Evolutionary conservation across 1,140 invertebrate genomes (phyloP).

Genomic region (Drosophila oshimai): DNA sequence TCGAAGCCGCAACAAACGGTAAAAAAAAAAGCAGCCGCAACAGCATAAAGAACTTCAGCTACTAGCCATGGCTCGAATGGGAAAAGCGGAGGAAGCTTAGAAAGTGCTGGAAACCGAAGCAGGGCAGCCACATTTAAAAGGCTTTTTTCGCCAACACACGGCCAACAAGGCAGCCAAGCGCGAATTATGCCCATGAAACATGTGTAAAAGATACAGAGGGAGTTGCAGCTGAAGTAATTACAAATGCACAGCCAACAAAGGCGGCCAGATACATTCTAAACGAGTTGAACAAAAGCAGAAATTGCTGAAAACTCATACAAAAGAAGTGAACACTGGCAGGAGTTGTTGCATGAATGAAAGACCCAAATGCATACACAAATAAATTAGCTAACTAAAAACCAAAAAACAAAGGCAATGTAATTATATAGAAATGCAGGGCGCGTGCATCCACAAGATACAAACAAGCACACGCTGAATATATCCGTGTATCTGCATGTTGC

Average conservation of each 20-base stretch:
- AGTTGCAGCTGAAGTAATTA: constrained; percentile 51
- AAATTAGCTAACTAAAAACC: constrained; percentile 80
- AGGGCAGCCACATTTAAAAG: constrained; percentile 42
- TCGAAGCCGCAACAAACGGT: constrained; percentile 48
- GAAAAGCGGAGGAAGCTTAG: constrained; percentile 38
- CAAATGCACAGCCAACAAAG: constrained; percentile 38
- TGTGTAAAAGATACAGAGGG: constrained; percentile 42
- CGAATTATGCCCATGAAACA: constrained; percentile 60
- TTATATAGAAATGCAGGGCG: constrained; percentile 62
- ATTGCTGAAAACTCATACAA: constrained; percentile 33
- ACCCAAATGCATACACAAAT: constrained; percentile 73
- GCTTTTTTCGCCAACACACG: constrained; percentile 10
- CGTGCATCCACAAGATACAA: constrained; percentile 52
- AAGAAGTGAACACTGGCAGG: constrained; percentile 17
- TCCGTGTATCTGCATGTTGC: not conserved
- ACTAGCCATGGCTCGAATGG: constrained; percentile 35
- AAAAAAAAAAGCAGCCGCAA: constrained; percentile 12
- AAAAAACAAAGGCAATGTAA: constrained; percentile 69
- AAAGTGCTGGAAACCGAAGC: constrained; percentile 49
- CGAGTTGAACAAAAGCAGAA: constrained; percentile 23
- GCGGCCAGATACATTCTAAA: constrained; percentile 39
- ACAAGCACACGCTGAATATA: not conserved
- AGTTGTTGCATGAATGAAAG: constrained; percentile 53
- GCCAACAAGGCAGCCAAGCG: constrained; percentile 48
- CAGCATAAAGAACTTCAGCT: constrained; percentile 30